Evolutionary conservation across 2,797 vertebrate genomes (phyloP), one percentile per base, ranked within the genome.

Genomic region (Danio kyathit): DNA sequence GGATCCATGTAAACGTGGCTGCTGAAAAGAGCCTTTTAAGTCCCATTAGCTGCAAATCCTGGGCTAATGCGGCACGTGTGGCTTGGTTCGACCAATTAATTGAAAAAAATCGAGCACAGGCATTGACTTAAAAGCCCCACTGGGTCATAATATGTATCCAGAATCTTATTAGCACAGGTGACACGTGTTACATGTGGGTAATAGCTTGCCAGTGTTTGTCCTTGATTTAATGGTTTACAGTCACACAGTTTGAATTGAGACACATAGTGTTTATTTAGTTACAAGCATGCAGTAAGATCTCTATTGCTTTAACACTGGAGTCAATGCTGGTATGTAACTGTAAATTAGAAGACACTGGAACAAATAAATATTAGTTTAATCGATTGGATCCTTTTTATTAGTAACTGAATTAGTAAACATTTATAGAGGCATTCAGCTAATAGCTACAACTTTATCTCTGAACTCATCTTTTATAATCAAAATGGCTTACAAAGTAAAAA

Each of bases 101-200:
- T 41, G 44, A 56, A 60, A 70, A 63, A 52, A 44, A 56, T 40
- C 5, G 8, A 65, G 38, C 49, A 44, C 6, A 21, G 17, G 40
- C 61, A 40, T 57, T 17, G 52, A 69, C 43, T 48, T 76, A 65
- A 65, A 76, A 65, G 63, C 43, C 43, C 29, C 40, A 49, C 54
- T 69, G 76, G 54, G 76, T 49, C 43, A 59, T 38, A 49, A 60
- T 56, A 78, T 60, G 65, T 54, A 21, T 46, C 52, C 51, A 77
- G 64, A 77, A 48, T 77, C 9, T 9, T 77, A 57, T 67, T 60
- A 78, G 19, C 48, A 70, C 52, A 69, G 13, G 21, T 46, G 54
- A 11, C 44, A 78, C n/a, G 11, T 57, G 21, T 59, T 59, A n/a
- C 29, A 40, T 69, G 51, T 70, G 41, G 7, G 65, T 69, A 60